A percentile compares a stretch with the other conserved stretches of the same genome.
phyloP scores from a whole-genome alignment of 2,113 vertebrate species.

The Sclerurus mexicanus region DNA sequence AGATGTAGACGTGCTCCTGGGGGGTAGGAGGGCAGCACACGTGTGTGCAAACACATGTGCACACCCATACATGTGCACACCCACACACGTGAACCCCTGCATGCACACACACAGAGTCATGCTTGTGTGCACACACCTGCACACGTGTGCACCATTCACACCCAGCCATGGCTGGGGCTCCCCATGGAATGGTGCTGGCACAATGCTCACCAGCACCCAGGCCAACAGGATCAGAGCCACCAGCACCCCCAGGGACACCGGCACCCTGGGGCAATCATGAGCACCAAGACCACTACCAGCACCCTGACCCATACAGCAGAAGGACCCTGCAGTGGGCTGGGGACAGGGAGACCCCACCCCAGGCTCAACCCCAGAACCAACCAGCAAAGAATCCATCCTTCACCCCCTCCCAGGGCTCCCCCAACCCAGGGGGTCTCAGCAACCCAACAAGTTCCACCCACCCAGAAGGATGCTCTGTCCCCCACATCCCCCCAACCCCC shows the following conservation, averaged over 20 bases:
- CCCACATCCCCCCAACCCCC: not conserved
- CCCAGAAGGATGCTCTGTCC: not conserved
- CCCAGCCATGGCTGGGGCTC: no score
- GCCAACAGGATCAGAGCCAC: not conserved
- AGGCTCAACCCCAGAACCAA: not conserved
- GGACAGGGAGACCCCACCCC: not conserved
- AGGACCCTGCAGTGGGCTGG: not conserved
- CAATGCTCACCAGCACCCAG: not conserved
- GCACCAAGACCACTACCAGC: not conserved
- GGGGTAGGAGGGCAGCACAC: not conserved
- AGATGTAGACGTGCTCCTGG: conserved; percentile 88
- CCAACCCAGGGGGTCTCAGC: not conserved
- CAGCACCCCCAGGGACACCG: not conserved
- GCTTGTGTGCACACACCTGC: not conserved
- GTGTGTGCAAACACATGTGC: accelerated
- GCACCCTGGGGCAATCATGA: not conserved
- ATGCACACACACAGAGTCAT: not conserved
- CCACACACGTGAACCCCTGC: not conserved
- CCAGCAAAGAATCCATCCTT: not conserved
- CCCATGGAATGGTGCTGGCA: not conserved
- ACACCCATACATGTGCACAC: not conserved
- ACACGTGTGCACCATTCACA: not conserved
- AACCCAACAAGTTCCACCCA: not conserved
- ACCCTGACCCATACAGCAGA: not conserved
- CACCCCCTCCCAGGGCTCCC: not conserved